phyloP scores from a whole-genome alignment of 2,113 vertebrate species.

The Gobiocypris rarus region DNA sequence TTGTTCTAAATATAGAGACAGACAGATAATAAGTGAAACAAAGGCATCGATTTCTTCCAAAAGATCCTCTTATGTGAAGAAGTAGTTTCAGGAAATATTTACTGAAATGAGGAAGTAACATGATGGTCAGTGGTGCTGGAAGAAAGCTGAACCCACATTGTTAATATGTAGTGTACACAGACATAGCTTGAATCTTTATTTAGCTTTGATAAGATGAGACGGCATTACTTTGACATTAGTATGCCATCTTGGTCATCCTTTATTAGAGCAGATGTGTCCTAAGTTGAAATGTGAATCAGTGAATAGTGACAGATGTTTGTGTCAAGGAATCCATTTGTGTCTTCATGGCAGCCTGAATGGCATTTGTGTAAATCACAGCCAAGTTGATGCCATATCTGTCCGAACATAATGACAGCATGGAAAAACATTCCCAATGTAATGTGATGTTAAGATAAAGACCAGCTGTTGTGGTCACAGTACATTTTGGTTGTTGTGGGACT shows the following conservation, averaged over 20 bases:
- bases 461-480: conserved; percentile 10
- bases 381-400: conserved; percentile 34
- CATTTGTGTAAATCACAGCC: conserved; percentile 1
- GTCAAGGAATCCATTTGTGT: neutral
- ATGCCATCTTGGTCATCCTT: neutral
- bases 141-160: neutral
- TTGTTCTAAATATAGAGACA: too few relatives aligned
- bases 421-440: conserved; percentile 38
- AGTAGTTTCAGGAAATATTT: conserved; percentile 50
- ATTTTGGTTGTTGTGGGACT: conserved; percentile 18
- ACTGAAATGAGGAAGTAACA: conserved; percentile 44
- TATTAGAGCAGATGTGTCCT: neutral
- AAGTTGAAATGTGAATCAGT: neutral
- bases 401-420: conserved; percentile 42
- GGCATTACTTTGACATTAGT: neutral
- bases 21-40: too few relatives aligned
- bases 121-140: conserved; percentile 1
- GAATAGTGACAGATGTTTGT: conserved; percentile 1
- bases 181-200: neutral
- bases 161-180: neutral
- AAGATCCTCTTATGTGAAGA: neutral
- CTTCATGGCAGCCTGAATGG: neutral
- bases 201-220: neutral
- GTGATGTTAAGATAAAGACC: conserved; percentile 34
- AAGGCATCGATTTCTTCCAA: neutral